Evolutionary conservation across 2,113 vertebrate species (phyloP).

Genomic region (Gambusia affinis): DNA sequence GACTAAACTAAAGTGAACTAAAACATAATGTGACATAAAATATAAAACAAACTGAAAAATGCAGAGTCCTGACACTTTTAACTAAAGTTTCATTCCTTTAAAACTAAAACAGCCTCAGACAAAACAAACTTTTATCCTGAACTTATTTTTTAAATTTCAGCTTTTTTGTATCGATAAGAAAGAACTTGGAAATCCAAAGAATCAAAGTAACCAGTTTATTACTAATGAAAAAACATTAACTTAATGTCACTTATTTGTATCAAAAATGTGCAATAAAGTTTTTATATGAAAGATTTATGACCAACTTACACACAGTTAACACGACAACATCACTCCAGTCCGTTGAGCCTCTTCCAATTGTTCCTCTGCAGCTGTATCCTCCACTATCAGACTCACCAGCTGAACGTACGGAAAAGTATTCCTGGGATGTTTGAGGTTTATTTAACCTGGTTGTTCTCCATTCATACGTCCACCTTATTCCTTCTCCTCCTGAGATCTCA

Average conservation of each 20-base stretch:
- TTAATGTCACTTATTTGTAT: not conserved
- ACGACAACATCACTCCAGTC: slow-evolving; percentile 2
- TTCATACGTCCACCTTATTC: not conserved
- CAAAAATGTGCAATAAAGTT: not conserved
- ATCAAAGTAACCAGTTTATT: too few relatives aligned
- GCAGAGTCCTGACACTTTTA: too few relatives aligned
- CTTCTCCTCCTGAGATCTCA: not conserved
- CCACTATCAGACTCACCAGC: not conserved
- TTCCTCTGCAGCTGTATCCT: slow-evolving; percentile 1
- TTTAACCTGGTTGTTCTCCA: not conserved
- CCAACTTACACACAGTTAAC: slow-evolving; percentile 8
- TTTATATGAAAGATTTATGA: not conserved
- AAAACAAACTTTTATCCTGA: too few relatives aligned
- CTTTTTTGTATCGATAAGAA: too few relatives aligned
- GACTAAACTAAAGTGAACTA: too few relatives aligned
- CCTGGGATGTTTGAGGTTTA: not conserved
- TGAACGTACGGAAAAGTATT: not conserved
- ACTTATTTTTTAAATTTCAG: too few relatives aligned
- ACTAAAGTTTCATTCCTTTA: too few relatives aligned
- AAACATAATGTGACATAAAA: too few relatives aligned
- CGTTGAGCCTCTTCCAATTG: not conserved
- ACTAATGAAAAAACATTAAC: too few relatives aligned
- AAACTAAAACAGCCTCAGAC: too few relatives aligned
- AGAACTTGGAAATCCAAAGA: too few relatives aligned
- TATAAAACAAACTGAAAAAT: too few relatives aligned